Evolutionary conservation across 1,140 invertebrate species (phyloP).

Genomic region (Phthorimaea operculella): DNA sequence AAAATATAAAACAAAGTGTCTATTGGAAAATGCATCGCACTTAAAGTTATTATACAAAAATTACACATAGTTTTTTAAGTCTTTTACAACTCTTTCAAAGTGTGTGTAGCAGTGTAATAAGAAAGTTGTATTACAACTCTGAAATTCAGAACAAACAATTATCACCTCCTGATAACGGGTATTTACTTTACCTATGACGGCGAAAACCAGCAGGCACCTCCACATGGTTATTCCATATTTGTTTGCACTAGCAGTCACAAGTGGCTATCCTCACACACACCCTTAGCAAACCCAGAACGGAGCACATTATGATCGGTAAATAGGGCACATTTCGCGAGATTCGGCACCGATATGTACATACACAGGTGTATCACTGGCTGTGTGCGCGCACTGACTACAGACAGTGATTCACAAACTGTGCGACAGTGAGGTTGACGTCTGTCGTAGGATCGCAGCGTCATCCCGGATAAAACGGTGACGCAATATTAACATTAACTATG

Average conservation of each 20-base stretch:
- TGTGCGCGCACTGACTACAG: background rate
- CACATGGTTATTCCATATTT: background rate
- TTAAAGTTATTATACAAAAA: no score
- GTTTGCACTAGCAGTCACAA: background rate
- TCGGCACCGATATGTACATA: background rate
- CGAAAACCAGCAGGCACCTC: background rate
- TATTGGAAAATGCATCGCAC: no score
- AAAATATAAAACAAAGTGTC: no score
- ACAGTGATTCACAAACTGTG: constrained; percentile 38
- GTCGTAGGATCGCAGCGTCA: background rate
- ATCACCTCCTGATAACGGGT: no score
- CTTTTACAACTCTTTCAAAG: no score
- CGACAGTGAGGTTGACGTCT: background rate
- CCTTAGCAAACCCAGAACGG: no score
- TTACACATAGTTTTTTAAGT: no score
- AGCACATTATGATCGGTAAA: no score
- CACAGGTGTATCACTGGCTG: background rate
- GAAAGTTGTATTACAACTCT: no score
- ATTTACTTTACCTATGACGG: background rate
- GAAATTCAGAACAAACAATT: no score
- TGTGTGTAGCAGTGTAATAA: no score
- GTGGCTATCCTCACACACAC: background rate
- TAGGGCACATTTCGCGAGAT: no score
- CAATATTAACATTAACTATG: background rate
- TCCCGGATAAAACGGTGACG: background rate